Evolutionary conservation across 1,140 invertebrate genomes (phyloP), one percentile per base, ranked within the genome.

Genomic region (Sycobia sp.): DNA sequence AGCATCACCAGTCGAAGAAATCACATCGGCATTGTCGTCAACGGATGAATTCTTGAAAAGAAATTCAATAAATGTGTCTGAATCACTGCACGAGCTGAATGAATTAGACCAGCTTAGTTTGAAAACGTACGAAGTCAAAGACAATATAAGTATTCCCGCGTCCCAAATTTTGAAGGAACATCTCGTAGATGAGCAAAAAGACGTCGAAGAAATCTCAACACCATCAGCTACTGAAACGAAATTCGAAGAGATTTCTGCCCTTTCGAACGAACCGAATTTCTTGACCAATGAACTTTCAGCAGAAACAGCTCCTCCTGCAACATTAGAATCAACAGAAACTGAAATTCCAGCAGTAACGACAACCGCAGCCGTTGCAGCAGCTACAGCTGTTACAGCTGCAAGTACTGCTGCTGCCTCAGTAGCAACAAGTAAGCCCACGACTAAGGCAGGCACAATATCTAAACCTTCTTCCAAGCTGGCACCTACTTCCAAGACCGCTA

Each of bases 71-170:
- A 73, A 75, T 47, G 34, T 78, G 0, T 78, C 62, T 16, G 74
- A 71, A 62, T 78, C 67, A 25, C 67, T 69, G 51, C 74, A 69
- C 46, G 76, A 79, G 32, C 79, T 79, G 8, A 77, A 75, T 4
- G 74, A 72, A 2, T 49, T 76, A 9, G 51, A 71, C 29, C 50
- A 73, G 38, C 64, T 75, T 4, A 61, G 44, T 50, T 68, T 70
- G 5, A 51, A 56, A 18, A 18, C 41, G 10, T 13, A 43, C 20
- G 46, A 62, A 38, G 16, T 38, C 38, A 34, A 60, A 44, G 51
- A 60, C 8, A 46, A 66, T 14, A n/a, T 43, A 32, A 32, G 5
- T 10, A 32, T 16, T 32, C 3, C n/a, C 0, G 10, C 22, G 27
- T 46, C 66, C 0, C 36, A 65, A 16, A 36, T 68, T 13, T 18